phyloP scores from a whole-genome alignment of 2,113 vertebrate genomes.

The Parotia lawesii region DNA sequence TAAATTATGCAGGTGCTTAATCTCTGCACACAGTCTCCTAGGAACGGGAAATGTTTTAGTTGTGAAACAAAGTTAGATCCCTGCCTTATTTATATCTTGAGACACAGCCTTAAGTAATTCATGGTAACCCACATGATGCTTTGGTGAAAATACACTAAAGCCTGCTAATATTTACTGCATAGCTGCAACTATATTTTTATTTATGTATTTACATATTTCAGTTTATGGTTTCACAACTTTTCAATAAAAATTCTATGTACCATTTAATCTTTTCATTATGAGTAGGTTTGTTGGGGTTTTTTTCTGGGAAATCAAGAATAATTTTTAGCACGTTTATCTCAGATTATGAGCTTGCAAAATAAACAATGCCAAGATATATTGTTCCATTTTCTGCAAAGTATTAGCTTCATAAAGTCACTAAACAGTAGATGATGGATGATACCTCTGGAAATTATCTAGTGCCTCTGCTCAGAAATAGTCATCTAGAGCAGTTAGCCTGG shows the following conservation, averaged over 20 bases:
- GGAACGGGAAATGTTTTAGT: background rate
- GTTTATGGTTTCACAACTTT: background rate
- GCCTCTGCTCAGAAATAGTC: background rate
- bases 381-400: background rate
- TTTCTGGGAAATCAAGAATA: background rate
- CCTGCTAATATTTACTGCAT: background rate
- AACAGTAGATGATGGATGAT: background rate
- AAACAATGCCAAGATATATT: background rate
- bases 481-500: background rate
- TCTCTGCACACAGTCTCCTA: background rate
- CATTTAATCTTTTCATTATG: background rate
- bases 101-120: background rate
- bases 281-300: rapidly evolving
- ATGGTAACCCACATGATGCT: background rate
- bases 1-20: conserved; percentile 25
- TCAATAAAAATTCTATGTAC: background rate
- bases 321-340: background rate
- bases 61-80: background rate
- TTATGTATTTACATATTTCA: background rate
- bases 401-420: background rate
- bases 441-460: background rate
- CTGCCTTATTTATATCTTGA: conserved; percentile 30
- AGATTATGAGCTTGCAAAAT: background rate
- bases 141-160: background rate
- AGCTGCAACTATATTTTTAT: background rate